These are phyloP conservation scores for Actinernus sp. DNA, from an alignment of 92 coral and sea anemone species.

Conservation along the genomic window DNA sequence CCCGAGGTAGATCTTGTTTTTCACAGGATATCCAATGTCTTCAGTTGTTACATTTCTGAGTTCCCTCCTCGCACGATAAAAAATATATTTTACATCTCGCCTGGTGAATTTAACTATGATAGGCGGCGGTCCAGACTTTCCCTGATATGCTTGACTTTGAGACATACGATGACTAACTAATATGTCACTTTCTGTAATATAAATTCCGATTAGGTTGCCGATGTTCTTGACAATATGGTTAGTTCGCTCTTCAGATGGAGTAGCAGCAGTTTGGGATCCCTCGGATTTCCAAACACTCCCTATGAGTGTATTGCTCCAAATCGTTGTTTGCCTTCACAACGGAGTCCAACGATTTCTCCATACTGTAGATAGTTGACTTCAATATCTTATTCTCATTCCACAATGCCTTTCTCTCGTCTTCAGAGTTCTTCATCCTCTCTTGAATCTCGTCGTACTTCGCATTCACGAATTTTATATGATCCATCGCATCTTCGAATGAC, in stretches of 20 bases:
- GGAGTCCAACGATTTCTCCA: slow-evolving; percentile 12
- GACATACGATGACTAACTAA: slow-evolving; percentile 58
- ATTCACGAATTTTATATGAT: slow-evolving; percentile 10
- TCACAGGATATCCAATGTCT: slow-evolving; percentile 40
- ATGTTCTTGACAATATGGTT: slow-evolving; percentile 28
- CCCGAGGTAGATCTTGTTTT: slow-evolving; percentile 40
- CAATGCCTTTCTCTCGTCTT: slow-evolving; percentile 4
- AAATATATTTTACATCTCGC: slow-evolving; percentile 43
- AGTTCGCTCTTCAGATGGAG: slow-evolving; percentile 38
- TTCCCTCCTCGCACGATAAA: slow-evolving; percentile 45
- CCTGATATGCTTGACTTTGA: slow-evolving; percentile 17
- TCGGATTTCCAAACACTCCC: slow-evolving; percentile 50
- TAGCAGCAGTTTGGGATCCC: slow-evolving; percentile 41
- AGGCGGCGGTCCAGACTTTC: slow-evolving; percentile 18
- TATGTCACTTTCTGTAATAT: slow-evolving; percentile 41
- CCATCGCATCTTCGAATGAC: neutral
- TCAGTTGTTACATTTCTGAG: slow-evolving; percentile 30
- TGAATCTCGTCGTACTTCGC: slow-evolving; percentile 17
- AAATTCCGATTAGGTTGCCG: slow-evolving; percentile 46
- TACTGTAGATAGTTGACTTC: slow-evolving; percentile 7
- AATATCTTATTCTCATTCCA: slow-evolving; percentile 1
- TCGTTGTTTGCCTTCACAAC: slow-evolving; percentile 29
- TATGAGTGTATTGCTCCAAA: slow-evolving; percentile 41
- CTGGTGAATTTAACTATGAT: slow-evolving; percentile 22
- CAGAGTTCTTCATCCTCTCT: slow-evolving; percentile 4